Evolutionary conservation across 2,797 vertebrate species (phyloP), one percentile per base, ranked within the genome.

Genomic region (Sebastes umbrosus): DNA sequence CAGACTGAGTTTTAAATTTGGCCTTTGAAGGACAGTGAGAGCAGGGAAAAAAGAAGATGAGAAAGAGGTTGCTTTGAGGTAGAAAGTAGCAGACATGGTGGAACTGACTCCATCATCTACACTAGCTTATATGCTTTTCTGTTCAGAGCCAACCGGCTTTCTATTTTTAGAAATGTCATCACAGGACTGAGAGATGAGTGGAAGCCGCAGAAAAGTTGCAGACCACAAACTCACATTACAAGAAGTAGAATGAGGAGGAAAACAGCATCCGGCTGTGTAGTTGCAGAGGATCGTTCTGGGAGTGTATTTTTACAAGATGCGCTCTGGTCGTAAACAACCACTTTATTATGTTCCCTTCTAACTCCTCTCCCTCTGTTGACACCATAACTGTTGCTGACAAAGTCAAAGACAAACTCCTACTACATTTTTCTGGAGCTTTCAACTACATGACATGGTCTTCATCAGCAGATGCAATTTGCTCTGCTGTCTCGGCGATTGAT

Each of bases 131-230:
- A 73, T 58, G 59, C 65, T 13, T 75, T 77, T 84, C 83, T 79
- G 32, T 87, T 79, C 69, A 66, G 58, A 82, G 70, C 66, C 68
- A 77, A 71, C 13, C 75, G 57, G 73, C 27, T 31, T 82, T 73
- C 84, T 92, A 92, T 87, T 92, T 91, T 87, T 78, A 87, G 84
- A 84, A 86, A 76, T 67, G 46, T 73, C 80, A 73, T 81, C 57
- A 63, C 50, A 75, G 58, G 74, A 59, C 43, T 43, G 82, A 77
- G 66, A 87, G 66, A 87, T 62, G 73, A 88, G 73, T 12, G 8
- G 69, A 69, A 52, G 27, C 69, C 1, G 5, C 54, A 80, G 18
- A 63, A 25, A 73, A 79, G 63, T 54, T 80, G 75, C 59, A 71
- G 50, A 75, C 75, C 69, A 60, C 79, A 64, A 22, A 22, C 39